Percentiles rank a stretch among this genome's conserved stretches.
phyloP scores from a whole-genome alignment of 2,888 invertebrate species.

The Calephelis perditalis region DNA sequence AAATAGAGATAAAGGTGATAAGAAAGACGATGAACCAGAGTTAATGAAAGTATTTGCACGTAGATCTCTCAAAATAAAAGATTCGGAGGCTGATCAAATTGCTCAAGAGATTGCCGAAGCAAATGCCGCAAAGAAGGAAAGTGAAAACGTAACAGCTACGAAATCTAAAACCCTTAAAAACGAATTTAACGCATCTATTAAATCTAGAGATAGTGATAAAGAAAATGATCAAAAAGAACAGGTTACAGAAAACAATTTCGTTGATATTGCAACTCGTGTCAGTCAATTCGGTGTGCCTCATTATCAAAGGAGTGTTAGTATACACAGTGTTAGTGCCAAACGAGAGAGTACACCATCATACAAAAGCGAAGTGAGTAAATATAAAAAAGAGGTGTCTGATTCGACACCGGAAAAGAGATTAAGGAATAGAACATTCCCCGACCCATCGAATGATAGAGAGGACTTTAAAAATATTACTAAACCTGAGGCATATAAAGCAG shows the following conservation, averaged over 20 bases:
- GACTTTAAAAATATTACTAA: conserved; percentile 64
- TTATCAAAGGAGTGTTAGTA: conserved; percentile 68
- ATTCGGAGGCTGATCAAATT: conserved; percentile 79
- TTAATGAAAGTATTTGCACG: conserved; percentile 90
- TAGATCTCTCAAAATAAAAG: conserved; percentile 88
- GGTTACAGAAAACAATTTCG: conserved; percentile 56
- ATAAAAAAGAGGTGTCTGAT: conserved; percentile 72
- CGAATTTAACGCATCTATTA: conserved; percentile 72
- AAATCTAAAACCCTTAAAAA: conserved; percentile 60
- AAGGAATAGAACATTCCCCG: conserved; percentile 70
- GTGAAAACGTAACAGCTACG: conserved; percentile 37
- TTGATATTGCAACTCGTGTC: conserved; percentile 63
- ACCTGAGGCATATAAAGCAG: conserved; percentile 65
- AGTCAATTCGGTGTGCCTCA: conserved; percentile 65
- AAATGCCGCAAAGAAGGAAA: conserved; percentile 51
- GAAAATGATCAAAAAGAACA: conserved; percentile 79
- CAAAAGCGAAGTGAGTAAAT: conserved; percentile 65
- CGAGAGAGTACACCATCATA: conserved; percentile 63
- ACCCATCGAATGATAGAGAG: conserved; percentile 67
- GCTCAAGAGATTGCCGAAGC: conserved; percentile 76
- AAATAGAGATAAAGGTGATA: conserved; percentile 57
- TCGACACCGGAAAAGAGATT: conserved; percentile 71
- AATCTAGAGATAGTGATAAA: conserved; percentile 84
- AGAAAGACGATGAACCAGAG: conserved; percentile 85
- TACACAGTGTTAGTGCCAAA: conserved; percentile 60